Evolutionary conservation across 2,888 invertebrate genomes (phyloP).

Genomic region (Nemoura dubitans): DNA sequence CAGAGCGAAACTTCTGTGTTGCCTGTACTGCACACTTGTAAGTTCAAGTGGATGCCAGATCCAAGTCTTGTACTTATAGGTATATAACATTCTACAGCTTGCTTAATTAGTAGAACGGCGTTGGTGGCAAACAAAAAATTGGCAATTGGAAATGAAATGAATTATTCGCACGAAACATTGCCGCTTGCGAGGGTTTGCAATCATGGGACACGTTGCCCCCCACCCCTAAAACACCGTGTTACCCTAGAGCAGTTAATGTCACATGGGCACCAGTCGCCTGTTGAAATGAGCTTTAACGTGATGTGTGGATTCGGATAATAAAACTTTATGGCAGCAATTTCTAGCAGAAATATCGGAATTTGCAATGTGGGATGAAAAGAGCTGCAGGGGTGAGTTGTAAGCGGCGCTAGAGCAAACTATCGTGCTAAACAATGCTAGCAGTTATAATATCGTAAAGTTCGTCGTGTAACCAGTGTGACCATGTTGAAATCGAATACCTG

Average conservation of each 20-base stretch:
- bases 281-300: slow-evolving; percentile 1
- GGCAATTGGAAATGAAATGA: background rate
- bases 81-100: background rate
- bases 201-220: background rate
- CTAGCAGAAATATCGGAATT: slow-evolving; percentile 34
- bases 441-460: slow-evolving; percentile 10
- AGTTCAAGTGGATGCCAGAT: background rate
- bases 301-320: slow-evolving; percentile 32
- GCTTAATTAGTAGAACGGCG: background rate
- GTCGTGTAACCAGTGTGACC: background rate
- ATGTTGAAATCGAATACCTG: slow-evolving; percentile 29
- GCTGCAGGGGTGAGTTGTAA: background rate
- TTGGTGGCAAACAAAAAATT: background rate
- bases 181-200: background rate
- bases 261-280: background rate
- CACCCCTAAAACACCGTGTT: background rate
- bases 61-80: background rate
- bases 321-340: slow-evolving; percentile 35
- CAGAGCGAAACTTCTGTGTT: background rate
- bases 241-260: background rate
- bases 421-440: slow-evolving; percentile 1
- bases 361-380: slow-evolving; percentile 2
- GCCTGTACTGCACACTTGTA: background rate
- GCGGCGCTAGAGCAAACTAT: background rate
- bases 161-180: background rate